These are phyloP conservation scores for Falco columbarius DNA, from an alignment of 2,797 vertebrate genomes.

Conservation along the genomic window DNA sequence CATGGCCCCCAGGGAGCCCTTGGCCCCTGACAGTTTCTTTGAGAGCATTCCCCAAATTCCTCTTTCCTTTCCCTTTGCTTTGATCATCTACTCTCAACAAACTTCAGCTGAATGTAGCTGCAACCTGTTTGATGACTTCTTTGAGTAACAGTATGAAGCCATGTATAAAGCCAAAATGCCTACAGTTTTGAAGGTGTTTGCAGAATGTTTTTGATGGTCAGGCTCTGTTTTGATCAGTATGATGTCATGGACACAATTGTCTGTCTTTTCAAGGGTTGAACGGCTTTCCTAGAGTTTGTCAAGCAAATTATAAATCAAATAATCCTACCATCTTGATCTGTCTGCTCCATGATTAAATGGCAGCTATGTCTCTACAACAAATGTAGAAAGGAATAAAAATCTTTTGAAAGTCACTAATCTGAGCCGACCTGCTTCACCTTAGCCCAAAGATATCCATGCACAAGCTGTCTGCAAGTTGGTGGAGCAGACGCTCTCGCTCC, in stretches of 20 bases:
- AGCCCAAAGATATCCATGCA: rapidly evolving
- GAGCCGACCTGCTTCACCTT: neutral
- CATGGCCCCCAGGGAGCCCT: neutral
- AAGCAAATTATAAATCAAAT: neutral
- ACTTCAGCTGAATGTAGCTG: neutral
- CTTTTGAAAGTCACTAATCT: neutral
- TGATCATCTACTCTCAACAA: neutral
- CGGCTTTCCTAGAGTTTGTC: neutral
- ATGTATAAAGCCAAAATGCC: neutral
- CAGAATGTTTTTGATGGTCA: neutral
- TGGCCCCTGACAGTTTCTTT: neutral
- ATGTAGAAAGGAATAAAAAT: neutral
- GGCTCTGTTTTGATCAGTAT: neutral
- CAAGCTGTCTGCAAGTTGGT: neutral
- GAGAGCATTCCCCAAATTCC: neutral
- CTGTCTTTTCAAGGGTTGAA: neutral
- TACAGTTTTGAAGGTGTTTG: neutral
- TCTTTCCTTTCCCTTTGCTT: neutral
- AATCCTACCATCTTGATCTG: neutral
- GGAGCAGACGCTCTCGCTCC: neutral
- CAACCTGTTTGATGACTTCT: neutral
- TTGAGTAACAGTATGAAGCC: neutral
- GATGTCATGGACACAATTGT: neutral
- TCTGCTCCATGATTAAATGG: neutral
- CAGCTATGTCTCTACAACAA: neutral